Evolutionary conservation across 2,888 invertebrate genomes (phyloP), one percentile per base, ranked within the genome.

Genomic region (Serrognathus titanus): DNA sequence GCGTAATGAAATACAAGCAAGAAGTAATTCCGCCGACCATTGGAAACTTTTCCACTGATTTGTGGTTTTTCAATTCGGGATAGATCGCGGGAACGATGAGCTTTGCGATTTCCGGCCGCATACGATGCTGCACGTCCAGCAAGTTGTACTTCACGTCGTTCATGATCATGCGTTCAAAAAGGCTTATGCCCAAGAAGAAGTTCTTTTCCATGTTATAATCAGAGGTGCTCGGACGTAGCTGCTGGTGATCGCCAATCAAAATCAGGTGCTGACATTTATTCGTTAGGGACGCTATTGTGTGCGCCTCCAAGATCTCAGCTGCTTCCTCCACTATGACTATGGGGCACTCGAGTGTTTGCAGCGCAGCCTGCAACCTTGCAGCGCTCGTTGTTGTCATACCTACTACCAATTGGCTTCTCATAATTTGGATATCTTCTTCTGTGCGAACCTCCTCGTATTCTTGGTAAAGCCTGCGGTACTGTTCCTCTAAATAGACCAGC

Each of bases 251-350:
- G 43, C 92, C 94, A 60, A 94, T 91, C 11, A 94, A 81, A 68
- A 95, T 89, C 1, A 93, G 81, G 73, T 95, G 94, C 71, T 94
- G 79, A 62, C 91, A 89, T 48, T 83, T 75, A 24, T 81, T 75
- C 0, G 89, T 89, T 12, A 94, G 76, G 0, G 91, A 86, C 0
- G 90, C 86, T 0, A 93, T 78, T 11, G 93, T 85, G 71, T 94
- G 94, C 0, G 89, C 83, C 72, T 95, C 95, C 36, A 93, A 75
- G 0, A 94, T 89, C 78, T 94, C 93, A 0, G 92, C 94, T 0
- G 94, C 94, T 78, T 95, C 95, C 75, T 95, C 94, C 0, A 94
- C 88, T 11, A 91, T 82, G 0, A 90, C 88, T 65, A 90, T 85
- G 58, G 85, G 83, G 3, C 85, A 83, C 55, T 81, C 76, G 2